Base-by-base conservation (phyloP, 2,888 invertebrate genomes). In the Drosophila planitibia region DNA sequence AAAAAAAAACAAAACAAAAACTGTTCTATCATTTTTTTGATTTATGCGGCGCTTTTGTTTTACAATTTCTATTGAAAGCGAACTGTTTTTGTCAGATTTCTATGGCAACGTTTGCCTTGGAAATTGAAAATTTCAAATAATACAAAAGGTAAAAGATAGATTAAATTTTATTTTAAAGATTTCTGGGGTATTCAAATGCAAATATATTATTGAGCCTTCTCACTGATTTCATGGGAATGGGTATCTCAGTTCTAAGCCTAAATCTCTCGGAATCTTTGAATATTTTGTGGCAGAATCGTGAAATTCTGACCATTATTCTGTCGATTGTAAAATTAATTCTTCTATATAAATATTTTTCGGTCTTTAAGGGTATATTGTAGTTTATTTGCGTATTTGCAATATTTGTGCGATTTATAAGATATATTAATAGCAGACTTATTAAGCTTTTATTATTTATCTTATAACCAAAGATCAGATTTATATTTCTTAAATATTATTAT, bases 61-160 rank as follows among this genome's bases (percentile, higher is more conserved):
- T 9, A 28, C 25, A 57, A 28, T 57, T 41, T 28, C 57, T n/a
- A 57, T 70, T 51, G 68, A 51, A 19, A 28, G 9, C 9, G 25
- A 2, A 16, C 25, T 25, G 57, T 39, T 35, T 39, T 14, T 55
- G 16, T 37, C 19, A 5, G 6, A n/a, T 58, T 41, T 58, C 1
- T 22, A 30, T 58, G 30, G 37, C 10, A 19, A 14, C 37, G 41
- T 4, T 14, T n/a, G 58, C 44, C 41, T 41, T 58, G 28, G 9
- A 30, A 37, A n/a, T 7, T 28, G 1, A 1, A 47, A 4, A 25
- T 22, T 25, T 16, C 9, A 4, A 16, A 47, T 14, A 22, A 7
- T 14, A 7, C 22, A 7, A 22, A 16, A 16, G 16, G 16, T 25
- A 47, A 47, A 47, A 22, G 4, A 47, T 47, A 4, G 47, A 22